Evolutionary conservation across 1,140 invertebrate species (phyloP).

Genomic region (Muscidifurax raptorellus): DNA sequence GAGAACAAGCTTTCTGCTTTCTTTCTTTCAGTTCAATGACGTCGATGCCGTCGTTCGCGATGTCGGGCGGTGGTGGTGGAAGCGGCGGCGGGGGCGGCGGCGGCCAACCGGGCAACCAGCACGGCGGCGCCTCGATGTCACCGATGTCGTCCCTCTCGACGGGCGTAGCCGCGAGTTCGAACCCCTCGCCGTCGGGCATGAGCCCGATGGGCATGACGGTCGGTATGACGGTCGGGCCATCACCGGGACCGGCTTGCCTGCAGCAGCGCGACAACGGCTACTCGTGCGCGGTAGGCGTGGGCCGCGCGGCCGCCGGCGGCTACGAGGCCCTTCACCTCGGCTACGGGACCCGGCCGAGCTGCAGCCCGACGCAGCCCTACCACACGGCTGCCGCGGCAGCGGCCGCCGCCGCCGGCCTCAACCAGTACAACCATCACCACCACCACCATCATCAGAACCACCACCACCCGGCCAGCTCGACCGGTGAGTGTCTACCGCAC

Average conservation of each 20-base stretch:
- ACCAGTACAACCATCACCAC: conserved; percentile 79
- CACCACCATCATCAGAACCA: conserved; percentile 76
- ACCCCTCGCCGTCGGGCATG: conserved; percentile 75
- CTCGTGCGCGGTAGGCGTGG: conserved; percentile 81
- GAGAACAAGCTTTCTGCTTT: no score
- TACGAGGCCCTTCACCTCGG: conserved; percentile 83
- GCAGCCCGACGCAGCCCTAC: conserved; percentile 81
- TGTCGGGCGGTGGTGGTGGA: conserved; percentile 65
- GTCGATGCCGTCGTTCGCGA: conserved; percentile 76
- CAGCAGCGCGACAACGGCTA: conserved; percentile 82
- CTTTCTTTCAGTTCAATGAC: conserved; percentile 74
- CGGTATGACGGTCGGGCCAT: conserved; percentile 75
- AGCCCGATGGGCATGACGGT: conserved; percentile 74
- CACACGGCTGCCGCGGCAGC: conserved; percentile 69
- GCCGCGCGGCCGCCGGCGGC: conserved; percentile 71
- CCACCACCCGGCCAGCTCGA: conserved; percentile 79
- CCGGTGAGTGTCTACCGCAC: conserved; percentile 78
- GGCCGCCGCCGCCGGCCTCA: conserved; percentile 66
- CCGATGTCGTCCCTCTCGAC: conserved; percentile 77
- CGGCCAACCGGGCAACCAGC: conserved; percentile 3
- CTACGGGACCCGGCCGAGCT: conserved; percentile 80
- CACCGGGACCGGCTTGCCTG: conserved; percentile 78
- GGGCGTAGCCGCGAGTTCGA: conserved; percentile 61
- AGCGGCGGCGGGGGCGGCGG: not conserved
- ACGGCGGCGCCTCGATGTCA: conserved; percentile 72